phyloP scores from a whole-genome alignment of 2,113 vertebrate genomes.

The Gymnarchus niloticus region DNA sequence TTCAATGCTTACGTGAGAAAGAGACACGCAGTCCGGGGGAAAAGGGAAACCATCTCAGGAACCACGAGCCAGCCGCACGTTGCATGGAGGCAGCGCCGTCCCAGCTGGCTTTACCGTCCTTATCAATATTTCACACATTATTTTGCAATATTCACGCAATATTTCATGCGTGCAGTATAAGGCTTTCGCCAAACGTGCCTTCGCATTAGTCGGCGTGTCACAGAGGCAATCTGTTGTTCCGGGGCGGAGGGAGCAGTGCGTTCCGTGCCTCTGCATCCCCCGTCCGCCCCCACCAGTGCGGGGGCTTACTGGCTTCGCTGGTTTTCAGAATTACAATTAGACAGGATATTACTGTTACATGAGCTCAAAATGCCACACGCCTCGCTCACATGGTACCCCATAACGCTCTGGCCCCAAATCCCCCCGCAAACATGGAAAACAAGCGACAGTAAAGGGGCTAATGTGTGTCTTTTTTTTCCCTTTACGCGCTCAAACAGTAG shows the following conservation, averaged over 20 bases:
- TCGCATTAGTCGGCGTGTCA: constrained; percentile 75
- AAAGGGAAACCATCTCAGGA: not conserved
- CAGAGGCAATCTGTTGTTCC: constrained; percentile 68
- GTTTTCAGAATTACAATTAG: constrained; percentile 81
- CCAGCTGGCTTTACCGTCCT: not conserved
- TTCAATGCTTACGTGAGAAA: not conserved
- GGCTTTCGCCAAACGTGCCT: constrained; percentile 70
- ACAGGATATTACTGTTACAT: constrained; percentile 79
- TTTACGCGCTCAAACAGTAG: not conserved
- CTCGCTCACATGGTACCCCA: not conserved
- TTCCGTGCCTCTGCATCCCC: constrained; percentile 68
- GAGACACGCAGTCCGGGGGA: not conserved
- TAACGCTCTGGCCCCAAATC: not conserved
- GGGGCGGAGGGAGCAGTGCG: constrained; percentile 64
- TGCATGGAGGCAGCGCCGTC: not conserved
- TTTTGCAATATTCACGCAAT: constrained; percentile 1
- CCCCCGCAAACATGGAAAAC: not conserved
- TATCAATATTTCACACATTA: constrained; percentile 11
- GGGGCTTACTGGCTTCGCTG: constrained; percentile 75
- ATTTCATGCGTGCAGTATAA: not conserved
- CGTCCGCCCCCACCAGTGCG: constrained; percentile 61
- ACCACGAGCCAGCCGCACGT: not conserved
- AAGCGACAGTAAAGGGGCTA: too few species aligned
- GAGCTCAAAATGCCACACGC: constrained; percentile 49
- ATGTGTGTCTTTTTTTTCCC: too few species aligned